Base-by-base conservation (phyloP, 2,797 vertebrate genomes). In the Etheostoma perlongum region DNA sequence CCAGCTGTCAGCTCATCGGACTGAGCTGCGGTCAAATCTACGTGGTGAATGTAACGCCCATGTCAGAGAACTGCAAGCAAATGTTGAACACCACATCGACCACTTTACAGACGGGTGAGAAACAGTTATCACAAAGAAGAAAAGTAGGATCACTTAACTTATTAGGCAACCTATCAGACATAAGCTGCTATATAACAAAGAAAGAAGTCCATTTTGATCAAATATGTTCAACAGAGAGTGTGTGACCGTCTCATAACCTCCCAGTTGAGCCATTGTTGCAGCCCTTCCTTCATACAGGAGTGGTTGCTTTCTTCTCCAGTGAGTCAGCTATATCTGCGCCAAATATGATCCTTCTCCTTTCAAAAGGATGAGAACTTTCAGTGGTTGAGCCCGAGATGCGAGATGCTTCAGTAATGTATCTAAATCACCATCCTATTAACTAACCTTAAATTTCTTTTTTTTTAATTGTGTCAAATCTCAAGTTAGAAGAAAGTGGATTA, bases 1-100 rank as follows among this genome's bases (percentile, higher is more conserved):
- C 72, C 76, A 64, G 53, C 65, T 96, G 95, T 51, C 10, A 48
- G 49, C 85, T 96, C 44, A 13, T 0, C 0, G 85, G 79, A 4
- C 55, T 96, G 44, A 55, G 5, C 27, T 96, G 96, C 48, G 91
- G 90, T 9, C 90, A 88, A 70, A 78, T 2, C 25, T 95, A 94
- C 23, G 2, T 5, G 8, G 91, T 95, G 15, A 30, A 83, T 0
- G 92, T 95, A 16, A 91, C 36, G 0, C 92, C 95, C 14, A 53
- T 93, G 3, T 89, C 91, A 0, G 76, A 71, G 48, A 92, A 62
- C 85, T 96, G 96, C 68, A 88, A 78, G 71, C 93, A 91, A 82
- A 73, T 16, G 1, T 15, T 71, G 40, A 94, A 90, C 76, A 8
- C 67, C 74, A 81, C 81, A 2, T 69, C 74, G 5, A 9, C 79